Percentiles rank a stretch among this genome's conserved stretches.
Conservation (phyloP, 2,888 invertebrate genomes). For the Metalampra italica region DNA sequence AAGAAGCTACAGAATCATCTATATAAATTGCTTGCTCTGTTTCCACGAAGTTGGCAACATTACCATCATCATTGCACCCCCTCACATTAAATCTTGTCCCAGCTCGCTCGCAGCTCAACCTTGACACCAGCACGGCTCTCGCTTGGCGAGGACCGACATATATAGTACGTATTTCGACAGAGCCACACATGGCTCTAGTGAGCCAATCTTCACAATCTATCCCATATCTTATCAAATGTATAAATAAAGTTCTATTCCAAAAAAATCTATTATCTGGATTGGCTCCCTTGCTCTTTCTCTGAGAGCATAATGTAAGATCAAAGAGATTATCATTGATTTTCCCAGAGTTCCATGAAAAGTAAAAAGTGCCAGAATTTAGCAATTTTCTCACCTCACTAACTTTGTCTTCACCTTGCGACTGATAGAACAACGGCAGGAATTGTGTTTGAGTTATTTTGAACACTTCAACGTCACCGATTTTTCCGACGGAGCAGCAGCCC, state of each 20-base stretch:
- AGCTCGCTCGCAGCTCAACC: slow-evolving; percentile 97
- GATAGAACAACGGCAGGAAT: slow-evolving; percentile 91
- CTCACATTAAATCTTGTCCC: slow-evolving; percentile 98
- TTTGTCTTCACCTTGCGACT: slow-evolving; percentile 79
- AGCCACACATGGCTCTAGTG: slow-evolving; percentile 97
- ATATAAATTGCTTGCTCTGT: slow-evolving; percentile 98
- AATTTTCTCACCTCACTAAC: slow-evolving; percentile 87
- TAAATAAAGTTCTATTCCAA: slow-evolving; percentile 98
- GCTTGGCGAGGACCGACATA: slow-evolving; percentile 98
- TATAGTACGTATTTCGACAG: slow-evolving; percentile 98
- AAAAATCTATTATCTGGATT: slow-evolving; percentile 97
- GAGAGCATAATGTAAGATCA: slow-evolving; percentile 96
- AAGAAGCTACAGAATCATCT: slow-evolving; percentile 94
- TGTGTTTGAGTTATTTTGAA: slow-evolving; percentile 96
- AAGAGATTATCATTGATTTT: slow-evolving; percentile 77
- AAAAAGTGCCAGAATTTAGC: slow-evolving; percentile 98
- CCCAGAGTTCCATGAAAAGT: slow-evolving; percentile 91
- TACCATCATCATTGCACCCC: slow-evolving; percentile 99
- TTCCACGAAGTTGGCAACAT: slow-evolving; percentile 99
- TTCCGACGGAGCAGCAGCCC: slow-evolving; percentile 97
- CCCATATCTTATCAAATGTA: slow-evolving; percentile 94
- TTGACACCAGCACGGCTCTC: slow-evolving; percentile 95
- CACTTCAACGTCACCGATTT: slow-evolving; percentile 95
- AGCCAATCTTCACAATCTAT: slow-evolving; percentile 95
- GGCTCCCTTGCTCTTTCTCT: slow-evolving; percentile 88